These are phyloP conservation scores for Pocota personata DNA, from an alignment of 2,888 invertebrate genomes.

Conservation along the genomic window DNA sequence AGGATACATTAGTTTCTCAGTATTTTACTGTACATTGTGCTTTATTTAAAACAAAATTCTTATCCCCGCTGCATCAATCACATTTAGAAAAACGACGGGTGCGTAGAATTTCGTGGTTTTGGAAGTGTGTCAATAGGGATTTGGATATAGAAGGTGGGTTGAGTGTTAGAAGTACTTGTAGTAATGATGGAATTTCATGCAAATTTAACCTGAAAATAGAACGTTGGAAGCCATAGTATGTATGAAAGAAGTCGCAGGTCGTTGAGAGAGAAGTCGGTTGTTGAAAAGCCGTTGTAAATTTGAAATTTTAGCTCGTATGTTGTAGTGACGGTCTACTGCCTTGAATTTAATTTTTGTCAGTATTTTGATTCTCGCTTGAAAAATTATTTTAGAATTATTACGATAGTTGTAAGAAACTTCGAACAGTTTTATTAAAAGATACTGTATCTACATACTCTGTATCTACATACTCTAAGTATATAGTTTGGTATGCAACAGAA, in stretches of 20 bases:
- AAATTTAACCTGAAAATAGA: constrained; percentile 43
- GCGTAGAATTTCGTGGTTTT: constrained; percentile 24
- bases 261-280: not conserved
- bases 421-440: no score
- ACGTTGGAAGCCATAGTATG: not conserved
- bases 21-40: not conserved
- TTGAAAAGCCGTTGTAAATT: not conserved
- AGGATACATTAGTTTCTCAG: constrained; percentile 70
- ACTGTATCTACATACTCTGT: no score
- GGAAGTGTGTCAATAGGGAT: constrained; percentile 22
- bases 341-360: no score
- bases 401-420: no score
- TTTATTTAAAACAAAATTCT: not conserved
- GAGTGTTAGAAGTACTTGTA: not conserved
- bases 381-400: no score
- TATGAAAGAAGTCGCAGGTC: not conserved
- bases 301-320: not conserved
- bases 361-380: no score
- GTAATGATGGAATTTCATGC: constrained; percentile 24
- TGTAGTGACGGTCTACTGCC: no score
- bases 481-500: no score
- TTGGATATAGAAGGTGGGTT: not conserved
- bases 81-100: constrained; percentile 30
- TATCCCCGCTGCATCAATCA: constrained; percentile 63
- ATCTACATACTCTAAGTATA: no score